Evolutionary conservation across 2,797 vertebrate species (phyloP), one percentile per base, ranked within the genome.

Genomic region (Saxicola maurus): DNA sequence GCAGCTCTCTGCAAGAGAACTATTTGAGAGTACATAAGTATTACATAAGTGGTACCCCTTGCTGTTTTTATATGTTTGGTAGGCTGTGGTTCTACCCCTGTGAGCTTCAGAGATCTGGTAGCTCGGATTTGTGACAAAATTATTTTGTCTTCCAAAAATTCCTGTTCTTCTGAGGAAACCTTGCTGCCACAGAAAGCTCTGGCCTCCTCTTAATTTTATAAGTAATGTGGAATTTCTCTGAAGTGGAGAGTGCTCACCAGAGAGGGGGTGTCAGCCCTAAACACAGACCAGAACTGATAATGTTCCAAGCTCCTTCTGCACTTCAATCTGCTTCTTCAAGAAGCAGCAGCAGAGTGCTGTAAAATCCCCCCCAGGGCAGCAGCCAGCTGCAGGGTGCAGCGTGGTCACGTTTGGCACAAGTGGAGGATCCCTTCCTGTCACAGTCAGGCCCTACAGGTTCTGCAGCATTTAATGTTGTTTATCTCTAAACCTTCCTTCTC

Each of bases 401-500:
- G 0, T 4, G 28, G 43, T 78, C 37, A 17, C 3, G 27, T 86
- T 90, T 83, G 56, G n/a, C 52, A 17, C 35, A 11, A n/a, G 38
- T 18, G 51, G 60, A 48, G 20, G 61, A 57, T 90, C 59, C 55
- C 35, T 86, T 92, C 75, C 55, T 56, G 46, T 27, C 3, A 1
- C 30, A 69, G 73, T 78, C 86, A 73, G 81, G 71, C 86, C 9
- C 0, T 80, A n/a, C 79, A 86, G 89, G 72, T 95, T 92, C 56
- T 75, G 89, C 89, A 94, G 75, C 84, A 43, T 79, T 82, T 51
- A 5, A 16, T 53, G 59, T 48, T 93, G 88, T 89, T 95, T 93
- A 89, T 89, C 76, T 69, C 75, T 42, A 52, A 90, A 69, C 84
- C 93, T 82, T 23, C 57, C 65, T 74, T 55, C 56, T 86, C 60